phyloP scores from a whole-genome alignment of 2,797 vertebrate genomes.

The Tokudaia muenninki region DNA sequence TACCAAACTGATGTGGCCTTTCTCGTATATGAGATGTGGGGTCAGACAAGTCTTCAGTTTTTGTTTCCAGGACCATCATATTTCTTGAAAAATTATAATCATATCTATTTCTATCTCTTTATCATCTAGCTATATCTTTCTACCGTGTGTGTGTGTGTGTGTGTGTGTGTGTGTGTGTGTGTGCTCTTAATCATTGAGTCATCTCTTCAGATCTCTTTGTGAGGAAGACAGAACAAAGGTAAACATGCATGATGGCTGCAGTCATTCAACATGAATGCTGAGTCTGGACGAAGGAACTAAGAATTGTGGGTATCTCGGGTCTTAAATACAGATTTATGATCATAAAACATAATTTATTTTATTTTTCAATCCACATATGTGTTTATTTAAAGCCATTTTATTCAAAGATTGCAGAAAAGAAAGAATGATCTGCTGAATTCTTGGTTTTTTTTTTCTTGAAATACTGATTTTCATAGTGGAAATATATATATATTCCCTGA shows the following conservation, averaged over 20 bases:
- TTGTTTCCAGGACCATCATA: not conserved
- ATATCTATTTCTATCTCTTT: not conserved
- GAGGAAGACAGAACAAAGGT: not conserved
- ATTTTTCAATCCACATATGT: not conserved
- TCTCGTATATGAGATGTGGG: not conserved
- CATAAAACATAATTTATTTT: not conserved
- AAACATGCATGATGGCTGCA: not conserved
- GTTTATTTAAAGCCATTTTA: slow-evolving; percentile 17
- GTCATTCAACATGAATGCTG: not conserved
- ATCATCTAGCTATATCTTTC: not conserved
- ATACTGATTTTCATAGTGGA: not conserved
- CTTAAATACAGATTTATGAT: not conserved
- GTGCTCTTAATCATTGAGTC: not conserved
- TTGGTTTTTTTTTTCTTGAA: not conserved
- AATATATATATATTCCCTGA: not conserved
- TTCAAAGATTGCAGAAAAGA: not conserved
- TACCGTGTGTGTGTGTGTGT: too few species aligned
- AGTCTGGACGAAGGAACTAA: not conserved
- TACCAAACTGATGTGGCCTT: not conserved
- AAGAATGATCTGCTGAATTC: not conserved
- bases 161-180: too few species aligned
- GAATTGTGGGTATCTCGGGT: not conserved
- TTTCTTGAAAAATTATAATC: not conserved
- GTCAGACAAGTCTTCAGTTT: not conserved
- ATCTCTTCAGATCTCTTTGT: not conserved